These are phyloP conservation scores for Philopotamus ludificatus DNA, from an alignment of 1,140 invertebrate genomes.

Conservation along the genomic window DNA sequence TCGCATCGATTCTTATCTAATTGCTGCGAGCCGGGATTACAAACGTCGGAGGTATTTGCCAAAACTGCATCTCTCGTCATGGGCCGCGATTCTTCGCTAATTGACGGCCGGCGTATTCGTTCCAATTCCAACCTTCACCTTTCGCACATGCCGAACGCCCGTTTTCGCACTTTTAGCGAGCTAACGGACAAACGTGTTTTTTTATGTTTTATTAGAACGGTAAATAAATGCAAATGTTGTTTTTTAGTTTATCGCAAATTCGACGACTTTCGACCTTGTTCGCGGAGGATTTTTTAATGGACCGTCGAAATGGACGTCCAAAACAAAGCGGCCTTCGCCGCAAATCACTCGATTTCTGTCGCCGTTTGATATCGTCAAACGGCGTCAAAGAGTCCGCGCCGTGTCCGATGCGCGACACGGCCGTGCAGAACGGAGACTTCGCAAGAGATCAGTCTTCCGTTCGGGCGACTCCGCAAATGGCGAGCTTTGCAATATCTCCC, in stretches of 20 bases:
- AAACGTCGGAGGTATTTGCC: background rate
- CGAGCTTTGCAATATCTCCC: constrained; percentile 11
- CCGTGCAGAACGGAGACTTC: background rate
- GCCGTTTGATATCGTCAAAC: background rate
- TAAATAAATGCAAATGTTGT: constrained; percentile 15
- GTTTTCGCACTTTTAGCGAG: background rate
- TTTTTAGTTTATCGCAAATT: background rate
- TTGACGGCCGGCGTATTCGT: background rate
- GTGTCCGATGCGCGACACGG: too few species aligned
- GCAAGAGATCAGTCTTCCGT: background rate
- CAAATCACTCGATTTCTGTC: background rate
- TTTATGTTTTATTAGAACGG: constrained; percentile 6
- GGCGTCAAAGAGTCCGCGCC: too few species aligned
- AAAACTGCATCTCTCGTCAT: too few species aligned
- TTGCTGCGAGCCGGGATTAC: background rate
- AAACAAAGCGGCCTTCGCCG: background rate
- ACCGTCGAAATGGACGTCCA: background rate
- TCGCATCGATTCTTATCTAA: background rate
- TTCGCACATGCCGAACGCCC: background rate
- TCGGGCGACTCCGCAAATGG: constrained; percentile 6
- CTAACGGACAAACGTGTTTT: constrained; percentile 20
- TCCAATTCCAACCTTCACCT: background rate
- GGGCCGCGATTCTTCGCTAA: background rate
- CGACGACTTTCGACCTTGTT: constrained; percentile 9
- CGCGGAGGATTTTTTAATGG: background rate